Conservation (phyloP, 2,888 invertebrate genomes). For the Zeuzera pyrina region DNA sequence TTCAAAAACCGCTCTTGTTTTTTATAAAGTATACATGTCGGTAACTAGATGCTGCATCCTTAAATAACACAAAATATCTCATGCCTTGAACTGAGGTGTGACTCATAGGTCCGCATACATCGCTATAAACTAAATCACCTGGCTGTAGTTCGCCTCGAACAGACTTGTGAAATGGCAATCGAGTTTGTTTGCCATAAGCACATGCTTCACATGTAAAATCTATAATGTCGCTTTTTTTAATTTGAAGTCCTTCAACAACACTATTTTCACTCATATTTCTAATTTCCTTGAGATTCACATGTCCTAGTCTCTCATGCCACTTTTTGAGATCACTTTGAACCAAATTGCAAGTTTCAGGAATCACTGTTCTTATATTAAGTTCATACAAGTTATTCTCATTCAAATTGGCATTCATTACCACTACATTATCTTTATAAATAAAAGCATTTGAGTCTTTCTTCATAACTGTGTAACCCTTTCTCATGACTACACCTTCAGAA, state of each 20-base stretch:
- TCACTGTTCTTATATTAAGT: slow-evolving; percentile 12
- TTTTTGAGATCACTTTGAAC: slow-evolving; percentile 13
- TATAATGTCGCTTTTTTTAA: slow-evolving; percentile 4
- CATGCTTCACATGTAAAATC: slow-evolving; percentile 17
- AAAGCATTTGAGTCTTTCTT: slow-evolving; percentile 17
- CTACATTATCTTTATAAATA: slow-evolving; percentile 6
- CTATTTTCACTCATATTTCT: slow-evolving; percentile 12
- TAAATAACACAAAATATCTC: slow-evolving; percentile 21
- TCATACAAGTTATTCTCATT: slow-evolving; percentile 16
- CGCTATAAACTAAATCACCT: slow-evolving; percentile 18
- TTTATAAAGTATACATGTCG: slow-evolving; percentile 19
- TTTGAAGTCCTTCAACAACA: slow-evolving; percentile 12
- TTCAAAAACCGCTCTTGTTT: slow-evolving; percentile 20
- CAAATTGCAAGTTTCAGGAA: slow-evolving; percentile 6
- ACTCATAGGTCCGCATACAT: slow-evolving; percentile 20
- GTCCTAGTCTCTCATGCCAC: slow-evolving; percentile 18
- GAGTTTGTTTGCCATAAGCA: slow-evolving; percentile 17
- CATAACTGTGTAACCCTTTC: slow-evolving; percentile 20
- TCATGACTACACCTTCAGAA: slow-evolving; percentile 25
- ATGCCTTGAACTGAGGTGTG: slow-evolving; percentile 14
- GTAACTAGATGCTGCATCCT: slow-evolving; percentile 20
- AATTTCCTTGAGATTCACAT: slow-evolving; percentile 15
- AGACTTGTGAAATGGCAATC: slow-evolving; percentile 16
- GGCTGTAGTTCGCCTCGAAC: slow-evolving; percentile 12
- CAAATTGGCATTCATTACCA: slow-evolving; percentile 11